Evolutionary conservation across 1,140 invertebrate species (phyloP).

Genomic region (Bombus affinis): DNA sequence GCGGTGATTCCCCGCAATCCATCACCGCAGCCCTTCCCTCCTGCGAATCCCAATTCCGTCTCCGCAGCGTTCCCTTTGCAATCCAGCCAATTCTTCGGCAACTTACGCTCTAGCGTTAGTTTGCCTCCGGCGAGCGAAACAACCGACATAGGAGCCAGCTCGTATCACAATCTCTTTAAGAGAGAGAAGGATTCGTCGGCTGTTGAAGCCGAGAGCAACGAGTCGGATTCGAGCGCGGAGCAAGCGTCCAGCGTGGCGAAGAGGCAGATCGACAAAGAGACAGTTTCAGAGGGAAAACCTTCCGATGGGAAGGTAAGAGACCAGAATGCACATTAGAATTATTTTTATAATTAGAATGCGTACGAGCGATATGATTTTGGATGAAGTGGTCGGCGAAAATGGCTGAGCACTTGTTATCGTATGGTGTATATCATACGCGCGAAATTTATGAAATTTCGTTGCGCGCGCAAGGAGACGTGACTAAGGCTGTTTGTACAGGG

Average conservation of each 20-base stretch:
- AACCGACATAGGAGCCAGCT: neutral
- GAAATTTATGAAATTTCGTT: too few species aligned
- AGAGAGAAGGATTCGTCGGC: conserved; percentile 64
- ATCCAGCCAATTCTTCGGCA: conserved; percentile 61
- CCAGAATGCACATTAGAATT: too few species aligned
- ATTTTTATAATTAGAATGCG: too few species aligned
- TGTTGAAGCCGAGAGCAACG: conserved; percentile 37
- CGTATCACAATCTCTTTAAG: conserved; percentile 73
- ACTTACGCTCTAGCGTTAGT: neutral
- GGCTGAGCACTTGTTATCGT: too few species aligned
- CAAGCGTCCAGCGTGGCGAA: conserved; percentile 36
- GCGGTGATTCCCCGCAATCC: conserved; percentile 58
- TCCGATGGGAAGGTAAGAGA: conserved; percentile 46
- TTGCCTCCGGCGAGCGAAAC: conserved; percentile 11
- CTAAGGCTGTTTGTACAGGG: too few species aligned
- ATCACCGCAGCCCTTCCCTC: conserved; percentile 72
- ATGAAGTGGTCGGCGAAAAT: too few species aligned
- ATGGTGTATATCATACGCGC: too few species aligned
- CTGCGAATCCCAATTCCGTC: conserved; percentile 65
- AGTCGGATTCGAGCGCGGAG: neutral
- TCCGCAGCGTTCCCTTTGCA: conserved; percentile 42
- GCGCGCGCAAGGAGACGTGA: too few species aligned
- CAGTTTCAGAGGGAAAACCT: neutral
- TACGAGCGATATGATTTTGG: too few species aligned
- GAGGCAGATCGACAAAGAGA: conserved; percentile 17